phyloP scores from a whole-genome alignment of 2,797 vertebrate genomes.

The Nasua narica region DNA sequence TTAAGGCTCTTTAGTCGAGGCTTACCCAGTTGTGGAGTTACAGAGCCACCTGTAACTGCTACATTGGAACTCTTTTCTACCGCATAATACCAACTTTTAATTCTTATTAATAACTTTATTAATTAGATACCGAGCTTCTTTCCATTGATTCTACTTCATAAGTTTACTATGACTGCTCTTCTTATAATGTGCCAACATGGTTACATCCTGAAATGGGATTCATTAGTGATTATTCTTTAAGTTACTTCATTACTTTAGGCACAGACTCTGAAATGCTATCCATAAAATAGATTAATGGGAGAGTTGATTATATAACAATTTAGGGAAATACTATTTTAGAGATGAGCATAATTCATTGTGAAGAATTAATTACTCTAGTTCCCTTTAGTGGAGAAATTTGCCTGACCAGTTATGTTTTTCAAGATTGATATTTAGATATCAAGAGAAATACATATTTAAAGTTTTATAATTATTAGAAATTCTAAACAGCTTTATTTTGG shows the following conservation, averaged over 20 bases:
- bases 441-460: not conserved
- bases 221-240: constrained; percentile 24
- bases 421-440: not conserved
- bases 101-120: not conserved
- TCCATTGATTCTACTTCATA: not conserved
- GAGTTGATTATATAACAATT: not conserved
- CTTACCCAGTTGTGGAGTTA: not conserved
- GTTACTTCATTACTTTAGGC: not conserved
- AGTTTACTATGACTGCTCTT: not conserved
- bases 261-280: not conserved
- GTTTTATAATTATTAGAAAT: constrained; percentile 9
- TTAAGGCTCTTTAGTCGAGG: not conserved
- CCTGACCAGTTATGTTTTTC: not conserved
- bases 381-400: not conserved
- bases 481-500: not conserved
- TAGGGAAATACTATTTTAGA: not conserved
- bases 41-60: not conserved
- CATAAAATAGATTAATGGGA: not conserved
- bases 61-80: not conserved
- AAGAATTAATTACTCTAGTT: not conserved
- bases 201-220: not conserved
- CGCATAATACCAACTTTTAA: not conserved
- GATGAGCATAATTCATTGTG: not conserved
- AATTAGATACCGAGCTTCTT: not conserved
- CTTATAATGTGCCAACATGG: not conserved